These are phyloP conservation scores for Alligator mississippiensis DNA, from an alignment of 2,113 vertebrate species.

Conservation along the genomic window DNA sequence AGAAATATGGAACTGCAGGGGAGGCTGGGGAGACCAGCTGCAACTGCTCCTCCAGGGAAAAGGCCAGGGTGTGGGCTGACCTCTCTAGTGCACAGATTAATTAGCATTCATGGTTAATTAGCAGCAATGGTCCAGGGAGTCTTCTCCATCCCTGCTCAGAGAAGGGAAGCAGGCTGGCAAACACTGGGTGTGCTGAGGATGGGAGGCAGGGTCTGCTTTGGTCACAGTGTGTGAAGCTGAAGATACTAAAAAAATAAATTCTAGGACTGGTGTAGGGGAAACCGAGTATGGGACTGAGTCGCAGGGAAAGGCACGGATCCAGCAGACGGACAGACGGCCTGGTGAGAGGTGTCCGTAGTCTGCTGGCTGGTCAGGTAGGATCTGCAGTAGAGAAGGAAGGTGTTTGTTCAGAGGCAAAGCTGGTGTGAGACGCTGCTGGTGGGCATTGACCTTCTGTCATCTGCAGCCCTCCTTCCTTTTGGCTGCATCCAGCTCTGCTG, in stretches of 20 bases:
- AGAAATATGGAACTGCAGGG: background rate
- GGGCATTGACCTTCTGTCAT: background rate
- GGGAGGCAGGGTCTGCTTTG: background rate
- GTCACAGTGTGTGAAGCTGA: background rate
- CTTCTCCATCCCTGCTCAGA: background rate
- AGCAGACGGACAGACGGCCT: background rate
- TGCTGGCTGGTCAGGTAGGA: background rate
- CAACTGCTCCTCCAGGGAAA: accelerated
- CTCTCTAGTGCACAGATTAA: background rate
- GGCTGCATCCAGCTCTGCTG: background rate
- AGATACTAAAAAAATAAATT: background rate
- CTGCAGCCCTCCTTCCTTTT: background rate
- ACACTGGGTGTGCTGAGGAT: background rate
- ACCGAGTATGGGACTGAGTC: background rate
- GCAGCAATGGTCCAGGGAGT: too few species aligned
- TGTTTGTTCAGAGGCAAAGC: too few species aligned
- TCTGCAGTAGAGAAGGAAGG: background rate
- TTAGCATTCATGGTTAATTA: too few species aligned
- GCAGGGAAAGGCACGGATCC: background rate
- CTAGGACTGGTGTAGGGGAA: background rate
- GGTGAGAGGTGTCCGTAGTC: background rate
- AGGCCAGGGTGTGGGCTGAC: background rate
- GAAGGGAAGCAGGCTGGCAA: background rate
- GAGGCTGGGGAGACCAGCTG: accelerated
- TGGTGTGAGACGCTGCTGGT: background rate